phyloP scores from a whole-genome alignment of 2,888 invertebrate species.

The Panzeria rudis region DNA sequence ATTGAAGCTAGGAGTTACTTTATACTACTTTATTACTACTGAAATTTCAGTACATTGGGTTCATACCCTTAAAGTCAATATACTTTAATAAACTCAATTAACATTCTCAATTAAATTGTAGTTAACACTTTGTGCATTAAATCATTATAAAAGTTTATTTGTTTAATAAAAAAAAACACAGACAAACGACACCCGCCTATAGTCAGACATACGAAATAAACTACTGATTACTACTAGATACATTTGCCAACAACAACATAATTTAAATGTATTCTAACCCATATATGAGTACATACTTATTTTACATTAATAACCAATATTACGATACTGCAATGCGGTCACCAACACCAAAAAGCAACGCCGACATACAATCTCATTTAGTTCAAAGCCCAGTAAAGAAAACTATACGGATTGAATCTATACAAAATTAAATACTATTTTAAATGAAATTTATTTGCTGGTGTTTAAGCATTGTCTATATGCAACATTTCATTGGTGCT shows the following conservation, averaged over 20 bases:
- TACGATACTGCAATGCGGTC: constrained; percentile 71
- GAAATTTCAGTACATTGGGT: not conserved
- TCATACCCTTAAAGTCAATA: constrained; percentile 15
- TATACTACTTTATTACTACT: too few species aligned
- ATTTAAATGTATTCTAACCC: constrained; percentile 61
- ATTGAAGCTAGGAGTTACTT: too few species aligned
- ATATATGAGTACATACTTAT: constrained; percentile 45
- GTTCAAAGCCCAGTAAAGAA: constrained; percentile 21
- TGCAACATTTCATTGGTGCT: too few species aligned
- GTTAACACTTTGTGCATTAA: constrained; percentile 52
- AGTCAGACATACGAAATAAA: not conserved
- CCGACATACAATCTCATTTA: not conserved
- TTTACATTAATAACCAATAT: constrained; percentile 68
- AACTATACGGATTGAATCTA: not conserved
- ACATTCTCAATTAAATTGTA: constrained; percentile 48
- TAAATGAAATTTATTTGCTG: too few species aligned
- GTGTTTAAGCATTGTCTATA: too few species aligned
- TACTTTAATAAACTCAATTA: constrained; percentile 53
- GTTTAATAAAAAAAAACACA: constrained; percentile 35
- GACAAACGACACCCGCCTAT: constrained; percentile 44
- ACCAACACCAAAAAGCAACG: constrained; percentile 57
- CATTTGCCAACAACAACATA: constrained; percentile 29
- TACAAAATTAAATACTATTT: not conserved
- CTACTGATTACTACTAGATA: constrained; percentile 16
- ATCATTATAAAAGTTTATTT: constrained; percentile 58